Conservation (phyloP, 2,113 vertebrate genomes). For the Pseudorhombus dupliciocellatus region DNA sequence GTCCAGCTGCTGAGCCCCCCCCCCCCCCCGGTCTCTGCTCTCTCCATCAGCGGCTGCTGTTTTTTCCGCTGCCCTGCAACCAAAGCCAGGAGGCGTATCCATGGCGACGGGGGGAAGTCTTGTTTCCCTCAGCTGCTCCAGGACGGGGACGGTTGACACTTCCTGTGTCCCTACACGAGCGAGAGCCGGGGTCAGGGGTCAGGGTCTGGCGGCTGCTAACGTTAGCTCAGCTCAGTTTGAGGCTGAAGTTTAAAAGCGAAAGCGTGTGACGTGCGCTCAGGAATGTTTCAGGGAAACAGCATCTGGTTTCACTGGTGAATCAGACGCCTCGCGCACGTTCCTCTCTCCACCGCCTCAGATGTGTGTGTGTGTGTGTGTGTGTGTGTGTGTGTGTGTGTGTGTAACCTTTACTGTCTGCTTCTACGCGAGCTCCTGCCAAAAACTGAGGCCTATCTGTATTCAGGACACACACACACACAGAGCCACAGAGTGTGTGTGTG, state of each 20-base stretch:
- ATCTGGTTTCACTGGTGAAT: too few species aligned
- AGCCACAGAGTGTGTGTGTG: conserved; percentile 51
- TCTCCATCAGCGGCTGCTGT: conserved; percentile 26
- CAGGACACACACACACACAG: conserved; percentile 55
- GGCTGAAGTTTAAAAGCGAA: too few species aligned
- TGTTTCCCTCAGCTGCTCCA: too few species aligned
- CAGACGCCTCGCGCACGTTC: too few species aligned
- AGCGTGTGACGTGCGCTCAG: too few species aligned
- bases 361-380: conserved; percentile 16
- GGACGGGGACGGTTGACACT: too few species aligned
- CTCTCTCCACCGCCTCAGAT: background rate
- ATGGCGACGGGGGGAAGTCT: conserved; percentile 73
- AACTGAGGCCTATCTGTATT: conserved; percentile 58
- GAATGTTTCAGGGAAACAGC: too few species aligned
- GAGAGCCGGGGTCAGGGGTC: too few species aligned
- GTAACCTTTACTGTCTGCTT: conserved; percentile 55
- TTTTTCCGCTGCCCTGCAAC: conserved; percentile 58
- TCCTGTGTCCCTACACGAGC: too few species aligned
- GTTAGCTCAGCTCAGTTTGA: too few species aligned
- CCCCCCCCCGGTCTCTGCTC: conserved; percentile 6
- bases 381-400: conserved; percentile 20
- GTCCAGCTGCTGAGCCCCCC: conserved; percentile 65
- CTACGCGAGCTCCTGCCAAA: conserved; percentile 44
- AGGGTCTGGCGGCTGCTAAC: too few species aligned
- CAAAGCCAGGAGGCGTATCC: conserved; percentile 73